These are phyloP conservation scores for Drosophila kanekoi DNA, from an alignment of 2,888 invertebrate genomes.

Conservation along the genomic window DNA sequence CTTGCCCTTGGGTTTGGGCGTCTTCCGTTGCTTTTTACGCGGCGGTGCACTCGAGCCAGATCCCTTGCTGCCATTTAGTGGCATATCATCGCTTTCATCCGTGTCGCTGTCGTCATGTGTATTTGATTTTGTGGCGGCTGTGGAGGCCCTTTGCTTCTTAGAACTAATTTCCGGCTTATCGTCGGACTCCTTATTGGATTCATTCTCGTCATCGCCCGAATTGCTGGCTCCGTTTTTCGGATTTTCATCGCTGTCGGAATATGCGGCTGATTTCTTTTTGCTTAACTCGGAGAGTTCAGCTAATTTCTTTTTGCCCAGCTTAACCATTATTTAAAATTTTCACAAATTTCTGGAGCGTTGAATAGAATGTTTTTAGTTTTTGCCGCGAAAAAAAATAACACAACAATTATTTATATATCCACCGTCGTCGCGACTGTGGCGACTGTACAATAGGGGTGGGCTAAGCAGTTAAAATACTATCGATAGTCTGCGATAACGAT, in stretches of 20 bases:
- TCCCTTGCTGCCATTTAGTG: conserved; percentile 77
- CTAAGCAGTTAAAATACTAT: not conserved
- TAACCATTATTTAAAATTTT: conserved; percentile 67
- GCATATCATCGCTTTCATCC: conserved; percentile 75
- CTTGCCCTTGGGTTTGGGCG: conserved; percentile 33
- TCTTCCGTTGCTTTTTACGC: conserved; percentile 54
- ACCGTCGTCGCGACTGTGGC: conserved; percentile 20
- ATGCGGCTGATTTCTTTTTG: conserved; percentile 77
- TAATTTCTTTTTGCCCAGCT: conserved; percentile 81
- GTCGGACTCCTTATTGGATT: conserved; percentile 24
- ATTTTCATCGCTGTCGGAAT: conserved; percentile 71
- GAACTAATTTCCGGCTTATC: conserved; percentile 44
- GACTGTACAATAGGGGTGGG: conserved; percentile 37
- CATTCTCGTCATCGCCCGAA: conserved; percentile 40
- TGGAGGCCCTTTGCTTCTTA: conserved; percentile 28
- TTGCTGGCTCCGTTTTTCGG: conserved; percentile 57
- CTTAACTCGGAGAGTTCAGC: conserved; percentile 70
- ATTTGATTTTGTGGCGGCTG: not conserved
- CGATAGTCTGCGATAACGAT: conserved; percentile 10
- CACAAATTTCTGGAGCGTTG: not conserved
- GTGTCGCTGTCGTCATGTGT: conserved; percentile 16
- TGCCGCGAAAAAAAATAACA: conserved; percentile 51
- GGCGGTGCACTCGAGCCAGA: conserved; percentile 77
- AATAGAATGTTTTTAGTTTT: conserved; percentile 20
- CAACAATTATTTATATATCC: conserved; percentile 32